Evolutionary conservation across 2,888 invertebrate species (phyloP), one percentile per base, ranked within the genome.

Genomic region (Erpobdella octoculata): DNA sequence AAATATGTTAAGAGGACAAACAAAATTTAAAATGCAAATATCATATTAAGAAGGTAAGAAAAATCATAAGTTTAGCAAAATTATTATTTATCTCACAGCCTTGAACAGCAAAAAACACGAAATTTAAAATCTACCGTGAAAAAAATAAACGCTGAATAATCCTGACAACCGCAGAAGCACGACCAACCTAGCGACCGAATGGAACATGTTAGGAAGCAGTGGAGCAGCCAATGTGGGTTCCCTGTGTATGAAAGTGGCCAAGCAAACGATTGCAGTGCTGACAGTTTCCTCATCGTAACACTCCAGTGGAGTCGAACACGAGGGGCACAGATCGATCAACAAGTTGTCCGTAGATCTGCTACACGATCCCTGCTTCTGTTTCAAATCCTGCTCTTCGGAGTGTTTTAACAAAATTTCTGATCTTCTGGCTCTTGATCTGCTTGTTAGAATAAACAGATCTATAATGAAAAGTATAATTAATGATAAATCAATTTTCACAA

Each of bases 201-300:
- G 89, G 36, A 98, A 86, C 77, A 97, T 90, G 78, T 94, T 91
- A 0, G 96, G 93, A 74, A 98, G 84, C 79, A 94, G 86, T 0
- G 92, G 91, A 1, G 97, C 96, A n/a, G 97, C 96, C 77, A 86
- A 79, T 15, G 90, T 89, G 0, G 97, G 95, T 83, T 97, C 96
- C 31, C 97, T 87, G 81, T 97, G 95, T 75, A 98, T 92, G 83
- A 94, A 96, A 0, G 97, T 96, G 36, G 93, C 92, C 75, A 98
- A 85, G 75, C 91, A 91, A 65, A 96, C 91, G 78, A 98, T 91
- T 79, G 94, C 90, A 71, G 97, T 87, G 0, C 93, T 94, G 73
- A 96, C 86, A 81, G 97, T 96, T 81, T 98, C 97, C 81, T 98
- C 97, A 75, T 92, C 93, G 84, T 95, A 97, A 81, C 92, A 79